These are phyloP conservation scores for Paraescarpia echinospica DNA, from an alignment of 1,140 invertebrate species.

Conservation along the genomic window DNA sequence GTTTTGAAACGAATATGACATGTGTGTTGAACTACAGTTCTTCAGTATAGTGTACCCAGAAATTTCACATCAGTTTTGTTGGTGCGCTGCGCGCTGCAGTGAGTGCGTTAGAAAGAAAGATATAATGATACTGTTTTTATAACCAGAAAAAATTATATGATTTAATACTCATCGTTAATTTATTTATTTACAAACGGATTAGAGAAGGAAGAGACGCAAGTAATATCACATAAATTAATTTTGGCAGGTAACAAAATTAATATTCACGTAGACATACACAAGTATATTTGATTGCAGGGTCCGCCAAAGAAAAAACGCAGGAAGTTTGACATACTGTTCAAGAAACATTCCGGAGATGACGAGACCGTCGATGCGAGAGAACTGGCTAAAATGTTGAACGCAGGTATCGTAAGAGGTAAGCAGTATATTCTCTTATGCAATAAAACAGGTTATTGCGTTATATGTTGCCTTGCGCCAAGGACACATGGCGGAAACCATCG, in stretches of 20 bases:
- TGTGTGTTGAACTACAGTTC: not conserved
- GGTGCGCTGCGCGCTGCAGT: too few relatives aligned
- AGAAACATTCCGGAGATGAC: slow-evolving; percentile 27
- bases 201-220: too few relatives aligned
- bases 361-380: slow-evolving; percentile 29
- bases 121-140: too few relatives aligned
- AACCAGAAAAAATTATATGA: too few relatives aligned
- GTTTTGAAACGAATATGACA: not conserved
- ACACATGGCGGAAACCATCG: not conserved
- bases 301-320: not conserved
- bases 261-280: not conserved
- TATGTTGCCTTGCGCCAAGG: not conserved
- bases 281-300: not conserved
- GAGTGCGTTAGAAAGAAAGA: too few relatives aligned
- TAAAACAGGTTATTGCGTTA: not conserved
- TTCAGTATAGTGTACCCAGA: not conserved
- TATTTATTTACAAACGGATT: too few relatives aligned
- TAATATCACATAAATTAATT: too few relatives aligned
- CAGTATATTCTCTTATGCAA: not conserved
- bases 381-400: slow-evolving; percentile 24
- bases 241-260: not conserved
- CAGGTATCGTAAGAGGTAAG: slow-evolving; percentile 12
- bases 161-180: too few relatives aligned
- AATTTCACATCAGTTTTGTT: too few relatives aligned
- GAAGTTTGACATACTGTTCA: slow-evolving; percentile 21